Evolutionary conservation across 37 sponge, comb jelly and placozoan species (phyloP).

Genomic region (Ianthella basta): DNA sequence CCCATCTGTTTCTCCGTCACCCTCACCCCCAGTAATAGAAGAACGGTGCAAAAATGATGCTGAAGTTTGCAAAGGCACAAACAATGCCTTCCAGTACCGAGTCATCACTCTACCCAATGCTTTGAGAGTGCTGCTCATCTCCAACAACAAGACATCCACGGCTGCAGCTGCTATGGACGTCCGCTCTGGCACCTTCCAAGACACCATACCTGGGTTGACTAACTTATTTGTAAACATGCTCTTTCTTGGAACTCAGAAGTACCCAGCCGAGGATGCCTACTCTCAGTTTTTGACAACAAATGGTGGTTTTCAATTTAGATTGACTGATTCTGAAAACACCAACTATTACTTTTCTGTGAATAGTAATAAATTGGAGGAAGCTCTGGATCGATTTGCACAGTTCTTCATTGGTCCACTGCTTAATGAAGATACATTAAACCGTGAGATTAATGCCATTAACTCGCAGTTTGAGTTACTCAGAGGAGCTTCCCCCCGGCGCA

Average conservation of each 20-base stretch:
- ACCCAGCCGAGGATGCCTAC: constrained; percentile 67
- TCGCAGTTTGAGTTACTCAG: constrained; percentile 80
- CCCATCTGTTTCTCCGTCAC: neutral
- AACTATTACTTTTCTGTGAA: constrained; percentile 86
- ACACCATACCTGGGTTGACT: constrained; percentile 82
- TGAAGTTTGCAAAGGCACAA: neutral
- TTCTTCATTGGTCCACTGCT: constrained; percentile 90
- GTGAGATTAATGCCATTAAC: constrained; percentile 88
- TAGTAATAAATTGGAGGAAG: constrained; percentile 54
- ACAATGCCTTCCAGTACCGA: constrained; percentile 44
- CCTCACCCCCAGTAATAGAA: neutral
- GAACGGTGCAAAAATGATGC: neutral
- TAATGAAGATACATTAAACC: constrained; percentile 29
- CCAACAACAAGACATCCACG: constrained; percentile 68
- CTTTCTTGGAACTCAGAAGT: constrained; percentile 93
- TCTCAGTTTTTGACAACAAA: constrained; percentile 76
- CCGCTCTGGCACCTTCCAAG: constrained; percentile 79
- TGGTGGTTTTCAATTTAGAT: constrained; percentile 88
- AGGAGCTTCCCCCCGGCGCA: constrained; percentile 57
- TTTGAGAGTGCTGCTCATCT: constrained; percentile 78
- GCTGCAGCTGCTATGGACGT: constrained; percentile 87
- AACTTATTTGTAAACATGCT: constrained; percentile 98
- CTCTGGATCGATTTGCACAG: constrained; percentile 87
- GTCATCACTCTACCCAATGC: constrained; percentile 46
- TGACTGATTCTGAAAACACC: constrained; percentile 84